A percentile compares a stretch with the other conserved stretches of the same genome.
Conservation (phyloP, 2,113 vertebrate species). For the Syrmaticus mikado region DNA sequence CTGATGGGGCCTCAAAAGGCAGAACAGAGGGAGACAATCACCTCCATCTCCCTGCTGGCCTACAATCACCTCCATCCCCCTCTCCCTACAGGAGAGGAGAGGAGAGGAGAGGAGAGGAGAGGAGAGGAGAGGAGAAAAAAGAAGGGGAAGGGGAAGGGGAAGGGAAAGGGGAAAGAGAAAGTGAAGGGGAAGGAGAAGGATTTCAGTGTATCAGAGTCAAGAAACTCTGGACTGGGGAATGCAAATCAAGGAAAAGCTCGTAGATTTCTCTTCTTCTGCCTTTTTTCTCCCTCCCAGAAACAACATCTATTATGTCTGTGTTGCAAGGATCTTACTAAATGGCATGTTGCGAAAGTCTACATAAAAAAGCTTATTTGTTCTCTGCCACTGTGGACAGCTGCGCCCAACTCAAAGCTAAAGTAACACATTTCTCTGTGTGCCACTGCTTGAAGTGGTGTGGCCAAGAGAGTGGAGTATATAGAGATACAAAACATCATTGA, state of each 20-base stretch:
- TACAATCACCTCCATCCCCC: background rate
- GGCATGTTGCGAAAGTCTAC: background rate
- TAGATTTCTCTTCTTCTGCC: background rate
- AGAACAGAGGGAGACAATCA: background rate
- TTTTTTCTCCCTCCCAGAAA: background rate
- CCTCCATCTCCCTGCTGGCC: background rate
- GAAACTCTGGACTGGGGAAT: background rate
- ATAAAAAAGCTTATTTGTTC: background rate
- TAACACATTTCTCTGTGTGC: accelerated
- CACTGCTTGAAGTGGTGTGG: background rate
- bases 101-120: too few species aligned
- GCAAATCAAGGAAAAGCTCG: background rate
- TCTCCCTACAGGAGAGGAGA: background rate
- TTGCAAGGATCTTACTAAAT: background rate
- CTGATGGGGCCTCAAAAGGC: background rate
- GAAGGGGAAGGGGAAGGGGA: background rate
- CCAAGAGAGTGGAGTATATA: background rate
- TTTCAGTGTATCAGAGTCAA: background rate
- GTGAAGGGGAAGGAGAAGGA: too few species aligned
- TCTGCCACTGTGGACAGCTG: background rate
- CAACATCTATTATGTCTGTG: background rate
- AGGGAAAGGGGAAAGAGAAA: background rate
- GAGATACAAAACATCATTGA: background rate
- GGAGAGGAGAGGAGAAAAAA: background rate
- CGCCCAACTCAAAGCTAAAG: background rate